A percentile compares a stretch with the other conserved stretches of the same genome.
Evolutionary conservation across 2,888 invertebrate species (phyloP).

Genomic region (Conops quadrifasciatus): DNA sequence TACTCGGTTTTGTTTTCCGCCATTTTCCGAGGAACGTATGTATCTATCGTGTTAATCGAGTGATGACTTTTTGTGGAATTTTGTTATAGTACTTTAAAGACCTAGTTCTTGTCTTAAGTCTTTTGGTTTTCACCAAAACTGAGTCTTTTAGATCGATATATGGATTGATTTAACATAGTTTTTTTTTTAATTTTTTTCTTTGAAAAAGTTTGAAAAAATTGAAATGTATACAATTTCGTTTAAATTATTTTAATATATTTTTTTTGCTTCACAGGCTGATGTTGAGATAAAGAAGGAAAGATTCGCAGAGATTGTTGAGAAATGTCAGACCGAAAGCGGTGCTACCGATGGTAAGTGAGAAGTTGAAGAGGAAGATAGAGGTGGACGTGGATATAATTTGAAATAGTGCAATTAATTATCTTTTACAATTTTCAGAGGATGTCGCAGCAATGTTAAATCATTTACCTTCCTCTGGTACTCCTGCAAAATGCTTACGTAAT

Average conservation of each 20-base stretch:
- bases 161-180: too few species aligned
- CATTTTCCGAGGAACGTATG: too few species aligned
- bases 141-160: too few species aligned
- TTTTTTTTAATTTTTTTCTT: not conserved
- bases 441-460: not conserved
- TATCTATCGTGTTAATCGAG: too few species aligned
- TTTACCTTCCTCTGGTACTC: not conserved
- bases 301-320: conserved; percentile 46
- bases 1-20: too few species aligned
- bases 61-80: too few species aligned
- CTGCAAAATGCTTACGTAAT: not conserved
- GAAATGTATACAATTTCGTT: too few species aligned
- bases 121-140: conserved; percentile 34
- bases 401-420: not conserved
- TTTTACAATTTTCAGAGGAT: not conserved
- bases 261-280: conserved; percentile 42
- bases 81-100: too few species aligned
- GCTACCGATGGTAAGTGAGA: conserved; percentile 58
- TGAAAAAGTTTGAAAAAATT: too few species aligned
- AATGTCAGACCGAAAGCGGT: conserved; percentile 56
- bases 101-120: conserved; percentile 38
- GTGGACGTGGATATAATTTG: not conserved
- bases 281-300: conserved; percentile 49
- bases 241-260: not conserved
- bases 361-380: not conserved